phyloP scores from a whole-genome alignment of 2,113 vertebrate genomes.

The Phylloscopus trochiloides region DNA sequence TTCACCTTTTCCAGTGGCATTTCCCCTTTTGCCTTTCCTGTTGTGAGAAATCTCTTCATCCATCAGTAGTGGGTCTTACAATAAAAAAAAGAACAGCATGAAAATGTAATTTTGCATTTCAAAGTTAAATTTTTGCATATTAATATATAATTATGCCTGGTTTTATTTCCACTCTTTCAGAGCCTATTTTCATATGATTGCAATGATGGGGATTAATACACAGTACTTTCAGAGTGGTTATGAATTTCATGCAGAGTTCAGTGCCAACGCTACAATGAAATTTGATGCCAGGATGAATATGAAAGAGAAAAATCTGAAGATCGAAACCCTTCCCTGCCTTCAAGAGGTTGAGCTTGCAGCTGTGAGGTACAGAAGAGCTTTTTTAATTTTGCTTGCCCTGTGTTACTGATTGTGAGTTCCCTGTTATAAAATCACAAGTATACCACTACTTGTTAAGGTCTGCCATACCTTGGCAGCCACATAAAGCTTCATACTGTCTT shows the following conservation, averaged over 20 bases:
- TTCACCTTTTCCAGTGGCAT: background rate
- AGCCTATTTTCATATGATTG: slow-evolving; percentile 66
- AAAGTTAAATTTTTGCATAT: background rate
- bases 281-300: slow-evolving; percentile 71
- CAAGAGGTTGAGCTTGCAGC: slow-evolving; percentile 67
- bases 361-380: slow-evolving; percentile 67
- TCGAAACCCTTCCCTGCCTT: slow-evolving; percentile 71
- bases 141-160: background rate
- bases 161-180: slow-evolving; percentile 61
- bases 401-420: background rate
- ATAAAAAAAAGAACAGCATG: background rate
- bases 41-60: background rate
- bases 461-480: background rate
- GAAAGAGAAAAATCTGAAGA: slow-evolving; percentile 74
- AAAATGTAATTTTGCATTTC: background rate
- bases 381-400: background rate
- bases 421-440: background rate
- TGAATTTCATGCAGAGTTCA: slow-evolving; percentile 68
- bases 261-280: slow-evolving; percentile 64
- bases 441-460: background rate
- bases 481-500: background rate
- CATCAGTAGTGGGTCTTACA: background rate
- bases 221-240: slow-evolving; percentile 76
- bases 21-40: background rate
- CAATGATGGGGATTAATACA: slow-evolving; percentile 82